Evolutionary conservation across 2,113 vertebrate genomes (phyloP).

Genomic region (Eidolon helvum): DNA sequence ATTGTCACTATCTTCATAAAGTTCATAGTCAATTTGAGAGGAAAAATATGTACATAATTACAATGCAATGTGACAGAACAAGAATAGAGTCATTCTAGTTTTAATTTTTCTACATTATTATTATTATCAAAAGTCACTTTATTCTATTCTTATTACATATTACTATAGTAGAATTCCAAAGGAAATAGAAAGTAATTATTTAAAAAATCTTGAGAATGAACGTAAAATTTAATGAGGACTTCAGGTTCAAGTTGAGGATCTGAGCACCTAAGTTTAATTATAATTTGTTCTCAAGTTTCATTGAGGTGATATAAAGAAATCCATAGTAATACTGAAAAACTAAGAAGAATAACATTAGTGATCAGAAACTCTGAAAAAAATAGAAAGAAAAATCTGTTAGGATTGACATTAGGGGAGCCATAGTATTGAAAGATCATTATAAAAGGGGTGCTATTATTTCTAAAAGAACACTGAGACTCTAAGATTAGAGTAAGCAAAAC

Average conservation of each 20-base stretch:
- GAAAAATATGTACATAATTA: background rate
- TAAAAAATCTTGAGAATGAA: background rate
- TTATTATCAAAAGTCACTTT: background rate
- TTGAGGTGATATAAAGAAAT: background rate
- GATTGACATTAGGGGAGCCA: background rate
- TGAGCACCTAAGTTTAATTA: background rate
- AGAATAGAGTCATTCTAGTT: background rate
- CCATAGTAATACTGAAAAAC: background rate
- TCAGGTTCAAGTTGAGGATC: background rate
- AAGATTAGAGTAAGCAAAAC: background rate
- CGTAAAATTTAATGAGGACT: background rate
- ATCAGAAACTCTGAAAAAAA: background rate
- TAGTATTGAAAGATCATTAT: background rate
- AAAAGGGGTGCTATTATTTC: background rate
- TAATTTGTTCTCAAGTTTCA: background rate
- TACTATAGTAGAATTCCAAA: background rate
- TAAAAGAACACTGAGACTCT: background rate
- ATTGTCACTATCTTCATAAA: background rate
- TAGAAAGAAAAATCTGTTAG: background rate
- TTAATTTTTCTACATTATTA: background rate
- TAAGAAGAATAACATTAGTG: background rate
- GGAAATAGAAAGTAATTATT: background rate
- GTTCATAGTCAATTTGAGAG: background rate
- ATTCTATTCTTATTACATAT: background rate
- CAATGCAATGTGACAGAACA: background rate